A percentile compares a stretch with the other conserved stretches of the same genome.
phyloP scores from a whole-genome alignment of 2,888 invertebrate genomes.

The Drosophila ustulata region DNA sequence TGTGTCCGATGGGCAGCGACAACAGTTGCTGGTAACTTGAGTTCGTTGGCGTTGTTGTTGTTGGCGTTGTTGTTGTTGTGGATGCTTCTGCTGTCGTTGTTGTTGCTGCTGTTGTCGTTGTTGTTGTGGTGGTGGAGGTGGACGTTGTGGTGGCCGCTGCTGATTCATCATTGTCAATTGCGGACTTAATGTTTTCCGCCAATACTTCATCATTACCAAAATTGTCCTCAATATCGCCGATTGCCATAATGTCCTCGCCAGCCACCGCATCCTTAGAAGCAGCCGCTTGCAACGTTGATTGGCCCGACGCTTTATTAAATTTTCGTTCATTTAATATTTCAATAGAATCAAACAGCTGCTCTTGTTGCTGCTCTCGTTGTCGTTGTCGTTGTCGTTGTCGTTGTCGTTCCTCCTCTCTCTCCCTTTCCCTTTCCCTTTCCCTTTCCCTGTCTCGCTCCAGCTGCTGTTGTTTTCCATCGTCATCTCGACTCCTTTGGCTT shows the following conservation, averaged over 20 bases:
- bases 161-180: constrained; percentile 72
- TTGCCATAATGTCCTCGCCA: constrained; percentile 57
- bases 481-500: constrained; percentile 10
- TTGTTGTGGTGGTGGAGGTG: constrained; percentile 13
- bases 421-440: constrained; percentile 6
- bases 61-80: constrained; percentile 8
- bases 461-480: constrained; percentile 19
- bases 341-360: constrained; percentile 72
- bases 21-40: constrained; percentile 23
- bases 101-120: constrained; percentile 12
- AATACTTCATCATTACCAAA: constrained; percentile 69
- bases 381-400: constrained; percentile 25
- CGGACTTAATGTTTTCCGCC: constrained; percentile 53
- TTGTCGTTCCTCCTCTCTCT: constrained; percentile 9
- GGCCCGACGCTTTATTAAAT: constrained; percentile 75
- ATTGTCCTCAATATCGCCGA: constrained; percentile 76
- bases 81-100: constrained; percentile 10
- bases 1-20: constrained; percentile 40
- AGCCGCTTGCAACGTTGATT: constrained; percentile 39
- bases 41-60: constrained; percentile 12
- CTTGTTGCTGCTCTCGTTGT: constrained; percentile 30
- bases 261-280: constrained; percentile 6
- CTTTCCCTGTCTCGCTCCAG: constrained; percentile 11
- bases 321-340: constrained; percentile 79
- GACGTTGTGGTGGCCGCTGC: constrained; percentile 11